These are phyloP conservation scores for Liparis tanakae DNA, from an alignment of 2,797 vertebrate genomes.

Conservation along the genomic window DNA sequence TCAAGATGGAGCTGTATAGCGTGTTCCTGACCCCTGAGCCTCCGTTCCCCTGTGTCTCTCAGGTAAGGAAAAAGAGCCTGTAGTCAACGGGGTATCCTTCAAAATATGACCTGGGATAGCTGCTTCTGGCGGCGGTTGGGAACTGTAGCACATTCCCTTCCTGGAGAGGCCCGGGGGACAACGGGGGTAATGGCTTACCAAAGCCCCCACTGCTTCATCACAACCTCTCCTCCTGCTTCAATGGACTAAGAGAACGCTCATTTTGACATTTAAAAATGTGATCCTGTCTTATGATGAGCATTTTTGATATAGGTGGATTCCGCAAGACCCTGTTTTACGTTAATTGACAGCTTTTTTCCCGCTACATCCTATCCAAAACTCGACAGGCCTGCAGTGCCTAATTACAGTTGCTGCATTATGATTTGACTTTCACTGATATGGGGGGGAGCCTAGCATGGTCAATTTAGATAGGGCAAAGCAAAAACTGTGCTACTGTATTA, in stretches of 20 bases:
- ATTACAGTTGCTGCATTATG: background rate
- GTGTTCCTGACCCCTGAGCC: conserved; percentile 51
- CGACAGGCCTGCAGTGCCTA: background rate
- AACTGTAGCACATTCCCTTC: conserved; percentile 42
- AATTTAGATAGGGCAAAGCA: background rate
- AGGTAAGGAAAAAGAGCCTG: conserved; percentile 32
- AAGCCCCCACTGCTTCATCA: conserved; percentile 25
- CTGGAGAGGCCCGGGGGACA: conserved; percentile 33
- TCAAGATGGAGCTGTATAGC: conserved; percentile 55
- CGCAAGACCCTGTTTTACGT: background rate
- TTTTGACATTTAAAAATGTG: conserved; percentile 1
- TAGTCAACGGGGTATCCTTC: conserved; percentile 44
- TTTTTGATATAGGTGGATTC: background rate
- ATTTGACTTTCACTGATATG: background rate
- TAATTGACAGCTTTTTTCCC: background rate
- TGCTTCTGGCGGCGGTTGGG: conserved; percentile 44
- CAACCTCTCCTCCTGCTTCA: conserved; percentile 6
- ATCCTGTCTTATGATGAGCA: background rate
- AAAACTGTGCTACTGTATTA: background rate
- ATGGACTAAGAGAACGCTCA: conserved; percentile 6
- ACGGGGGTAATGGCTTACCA: conserved; percentile 28
- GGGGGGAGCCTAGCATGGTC: background rate
- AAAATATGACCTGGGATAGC: conserved; percentile 54
- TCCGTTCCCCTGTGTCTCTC: conserved; percentile 41
- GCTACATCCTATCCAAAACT: background rate